Percentiles rank a stretch among this genome's conserved stretches.
Conservation (phyloP, 1,140 invertebrate species). For the Chionoecetes opilio region DNA sequence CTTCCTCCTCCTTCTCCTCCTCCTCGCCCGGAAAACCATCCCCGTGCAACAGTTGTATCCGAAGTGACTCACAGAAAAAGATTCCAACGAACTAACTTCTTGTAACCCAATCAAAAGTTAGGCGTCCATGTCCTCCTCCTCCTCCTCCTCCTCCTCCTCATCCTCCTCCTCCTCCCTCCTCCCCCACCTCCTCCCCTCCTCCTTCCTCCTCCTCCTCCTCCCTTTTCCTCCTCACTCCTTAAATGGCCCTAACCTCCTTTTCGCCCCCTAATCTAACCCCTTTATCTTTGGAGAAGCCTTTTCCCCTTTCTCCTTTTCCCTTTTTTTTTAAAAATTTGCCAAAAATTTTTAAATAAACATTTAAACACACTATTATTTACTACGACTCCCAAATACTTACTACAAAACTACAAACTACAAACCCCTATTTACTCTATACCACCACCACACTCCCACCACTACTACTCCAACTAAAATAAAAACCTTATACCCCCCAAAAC, state of each 20-base stretch:
- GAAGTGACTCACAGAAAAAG: constrained; percentile 5
- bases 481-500: too few relatives aligned
- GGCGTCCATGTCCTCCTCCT: neutral
- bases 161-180: neutral
- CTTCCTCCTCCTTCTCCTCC: constrained; percentile 2
- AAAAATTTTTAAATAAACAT: too few relatives aligned
- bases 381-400: too few relatives aligned
- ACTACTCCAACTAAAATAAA: too few relatives aligned
- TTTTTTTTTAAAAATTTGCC: too few relatives aligned
- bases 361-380: too few relatives aligned
- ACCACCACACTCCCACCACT: too few relatives aligned
- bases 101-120: constrained; percentile 30
- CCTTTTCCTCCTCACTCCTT: neutral
- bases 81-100: neutral
- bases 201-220: neutral
- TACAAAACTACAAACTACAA: too few relatives aligned
- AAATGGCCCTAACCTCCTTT: too few relatives aligned
- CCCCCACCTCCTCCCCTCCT: neutral
- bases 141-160: neutral
- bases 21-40: neutral
- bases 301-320: neutral
- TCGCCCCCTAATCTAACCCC: too few relatives aligned
- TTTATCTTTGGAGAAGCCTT: too few relatives aligned
- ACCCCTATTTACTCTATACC: too few relatives aligned
- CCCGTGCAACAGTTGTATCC: neutral